Conservation (phyloP, 2,113 vertebrate species). For the Calidris pygmaea region DNA sequence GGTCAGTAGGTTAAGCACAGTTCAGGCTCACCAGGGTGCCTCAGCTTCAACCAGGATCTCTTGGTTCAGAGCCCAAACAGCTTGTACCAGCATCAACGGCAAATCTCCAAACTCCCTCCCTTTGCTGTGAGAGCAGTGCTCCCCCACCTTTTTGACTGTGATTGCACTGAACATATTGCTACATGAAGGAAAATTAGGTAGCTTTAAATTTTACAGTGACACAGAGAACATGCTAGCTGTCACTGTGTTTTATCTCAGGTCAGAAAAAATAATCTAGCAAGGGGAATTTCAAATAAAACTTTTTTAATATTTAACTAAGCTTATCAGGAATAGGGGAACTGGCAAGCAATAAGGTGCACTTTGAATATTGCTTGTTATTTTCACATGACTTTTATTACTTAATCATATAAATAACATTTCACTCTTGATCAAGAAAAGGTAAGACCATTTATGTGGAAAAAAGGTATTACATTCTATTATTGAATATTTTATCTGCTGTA, state of each 20-base stretch:
- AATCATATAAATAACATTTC: neutral
- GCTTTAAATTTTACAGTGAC: neutral
- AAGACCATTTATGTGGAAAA: neutral
- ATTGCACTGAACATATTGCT: neutral
- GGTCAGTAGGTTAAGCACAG: neutral
- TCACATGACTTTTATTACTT: neutral
- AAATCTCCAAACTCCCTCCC: neutral
- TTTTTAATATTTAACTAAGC: conserved; percentile 36
- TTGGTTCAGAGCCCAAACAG: neutral
- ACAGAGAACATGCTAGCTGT: neutral
- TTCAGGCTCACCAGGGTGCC: neutral
- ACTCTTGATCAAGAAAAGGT: neutral
- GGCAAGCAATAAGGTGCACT: neutral
- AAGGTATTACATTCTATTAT: neutral
- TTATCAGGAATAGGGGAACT: neutral
- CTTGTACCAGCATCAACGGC: neutral
- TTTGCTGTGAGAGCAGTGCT: neutral
- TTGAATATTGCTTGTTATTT: neutral
- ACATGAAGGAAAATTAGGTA: neutral
- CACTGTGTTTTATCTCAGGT: neutral
- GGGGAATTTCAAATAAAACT: neutral
- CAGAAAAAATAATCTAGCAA: neutral
- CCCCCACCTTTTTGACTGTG: rapidly evolving
- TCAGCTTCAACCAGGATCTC: neutral
- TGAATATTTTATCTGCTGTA: neutral